Evolutionary conservation across 2,888 invertebrate species (phyloP).

Genomic region (Tachina grossa): DNA sequence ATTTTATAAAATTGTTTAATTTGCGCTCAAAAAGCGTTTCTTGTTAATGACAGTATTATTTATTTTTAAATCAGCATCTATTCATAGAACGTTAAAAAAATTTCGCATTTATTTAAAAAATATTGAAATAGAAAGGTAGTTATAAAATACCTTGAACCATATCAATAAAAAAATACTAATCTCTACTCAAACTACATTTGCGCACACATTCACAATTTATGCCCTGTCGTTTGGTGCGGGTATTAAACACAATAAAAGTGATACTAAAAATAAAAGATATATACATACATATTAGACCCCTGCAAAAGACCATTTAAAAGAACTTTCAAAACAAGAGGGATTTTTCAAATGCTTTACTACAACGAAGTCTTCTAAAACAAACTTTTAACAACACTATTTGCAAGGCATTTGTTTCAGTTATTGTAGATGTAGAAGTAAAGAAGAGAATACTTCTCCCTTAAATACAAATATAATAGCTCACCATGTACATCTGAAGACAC

Average conservation of each 20-base stretch:
- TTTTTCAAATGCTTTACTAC: too few species aligned
- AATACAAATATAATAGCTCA: too few species aligned
- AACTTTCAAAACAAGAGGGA: too few species aligned
- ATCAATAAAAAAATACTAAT: conserved; percentile 32
- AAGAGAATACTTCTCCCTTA: too few species aligned
- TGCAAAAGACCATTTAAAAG: too few species aligned
- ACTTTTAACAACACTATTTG: too few species aligned
- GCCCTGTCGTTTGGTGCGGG: background rate
- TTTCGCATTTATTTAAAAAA: background rate
- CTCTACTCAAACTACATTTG: conserved; percentile 30
- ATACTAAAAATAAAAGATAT: background rate
- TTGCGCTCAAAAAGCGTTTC: conserved; percentile 44
- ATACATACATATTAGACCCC: background rate
- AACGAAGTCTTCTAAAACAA: too few species aligned
- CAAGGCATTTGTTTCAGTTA: too few species aligned
- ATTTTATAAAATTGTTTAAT: conserved; percentile 25
- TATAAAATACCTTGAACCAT: conserved; percentile 55
- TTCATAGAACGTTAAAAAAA: conserved; percentile 25
- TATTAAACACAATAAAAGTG: conserved; percentile 13
- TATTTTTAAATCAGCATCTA: conserved; percentile 26
- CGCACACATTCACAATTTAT: background rate
- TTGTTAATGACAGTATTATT: conserved; percentile 50
- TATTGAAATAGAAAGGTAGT: conserved; percentile 37
- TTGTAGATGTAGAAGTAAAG: too few species aligned
- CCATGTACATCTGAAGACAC: too few species aligned